Base-by-base conservation (phyloP, 2,797 vertebrate species). In the Nyctibius grandis region DNA sequence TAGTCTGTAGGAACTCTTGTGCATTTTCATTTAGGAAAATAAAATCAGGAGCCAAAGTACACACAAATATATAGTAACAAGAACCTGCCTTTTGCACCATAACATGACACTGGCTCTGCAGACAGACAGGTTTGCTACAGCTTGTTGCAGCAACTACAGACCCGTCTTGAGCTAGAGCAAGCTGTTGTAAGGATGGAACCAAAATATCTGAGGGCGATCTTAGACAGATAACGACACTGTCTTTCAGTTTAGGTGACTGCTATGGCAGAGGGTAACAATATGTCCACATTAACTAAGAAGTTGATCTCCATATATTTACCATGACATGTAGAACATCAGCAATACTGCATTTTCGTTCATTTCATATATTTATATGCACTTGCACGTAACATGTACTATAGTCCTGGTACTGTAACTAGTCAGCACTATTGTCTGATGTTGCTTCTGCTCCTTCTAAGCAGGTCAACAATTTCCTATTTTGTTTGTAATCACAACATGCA, bases 31-130 rank as follows among this genome's bases (percentile, higher is more conserved):
- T 81, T 83, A 65, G 75, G 78, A 88, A 93, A 95, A 93, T 81
- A 64, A 85, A 88, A 65, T 45, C 61, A 63, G 59, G 54, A 88
- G 72, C 73, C 85, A 93, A 96, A 92, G 83, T 44, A 88, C 56
- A 74, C 60, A 61, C 25, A 74, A 40, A 53, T 57, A 63, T 6
- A 20, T 28, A 68, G 36, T 7, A 65, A 48, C 45, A 60, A 45
- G 64, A 54, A 79, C 57, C 50, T 87, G 70, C 44, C 48, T 77
- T 60, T 89, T 95, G 68, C 74, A 57, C 50, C 48, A 56, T 18
- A 36, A 53, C 25, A 9, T 23, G 60, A 73, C 48, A 38, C 17
- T 17, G 60, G 25, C 53, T 42, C 38, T 68, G 53, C 56, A 76
- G 34, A 17, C 38, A 34, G 15, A 4, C 1, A 14, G 29, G 23